phyloP scores from a whole-genome alignment of 2,113 vertebrate genomes.

The Protobothrops mucrosquamatus region DNA sequence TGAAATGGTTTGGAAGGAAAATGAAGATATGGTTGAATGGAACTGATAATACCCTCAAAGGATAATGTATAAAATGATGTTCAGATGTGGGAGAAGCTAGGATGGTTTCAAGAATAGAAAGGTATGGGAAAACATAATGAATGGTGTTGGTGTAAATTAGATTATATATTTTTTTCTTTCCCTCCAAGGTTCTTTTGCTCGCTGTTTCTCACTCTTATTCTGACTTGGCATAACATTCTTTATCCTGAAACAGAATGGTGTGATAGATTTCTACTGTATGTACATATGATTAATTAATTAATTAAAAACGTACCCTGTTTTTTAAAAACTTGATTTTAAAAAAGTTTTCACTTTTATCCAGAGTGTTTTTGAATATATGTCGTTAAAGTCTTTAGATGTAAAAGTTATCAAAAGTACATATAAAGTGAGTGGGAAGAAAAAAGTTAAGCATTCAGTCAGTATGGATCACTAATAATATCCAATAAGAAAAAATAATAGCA shows the following conservation, averaged over 20 bases:
- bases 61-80: background rate
- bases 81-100: background rate
- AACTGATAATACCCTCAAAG: background rate
- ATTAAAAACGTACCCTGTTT: background rate
- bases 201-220: background rate
- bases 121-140: background rate
- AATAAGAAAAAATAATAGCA: slow-evolving; percentile 12
- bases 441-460: background rate
- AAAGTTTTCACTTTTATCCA: background rate
- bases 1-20: background rate
- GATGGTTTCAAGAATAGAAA: background rate
- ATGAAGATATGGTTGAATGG: background rate
- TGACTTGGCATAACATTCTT: background rate
- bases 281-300: background rate
- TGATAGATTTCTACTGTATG: background rate
- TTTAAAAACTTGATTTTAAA: no score
- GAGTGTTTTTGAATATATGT: background rate
- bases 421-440: slow-evolving; percentile 13
- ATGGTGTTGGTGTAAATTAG: background rate
- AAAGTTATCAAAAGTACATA: background rate
- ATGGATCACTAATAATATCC: slow-evolving; percentile 2
- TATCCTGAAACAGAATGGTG: background rate
- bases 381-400: background rate
- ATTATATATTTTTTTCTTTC: background rate
- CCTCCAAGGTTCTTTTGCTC: background rate